Base-by-base conservation (phyloP, 1,140 invertebrate species). In the Zelostemma sp. region DNA sequence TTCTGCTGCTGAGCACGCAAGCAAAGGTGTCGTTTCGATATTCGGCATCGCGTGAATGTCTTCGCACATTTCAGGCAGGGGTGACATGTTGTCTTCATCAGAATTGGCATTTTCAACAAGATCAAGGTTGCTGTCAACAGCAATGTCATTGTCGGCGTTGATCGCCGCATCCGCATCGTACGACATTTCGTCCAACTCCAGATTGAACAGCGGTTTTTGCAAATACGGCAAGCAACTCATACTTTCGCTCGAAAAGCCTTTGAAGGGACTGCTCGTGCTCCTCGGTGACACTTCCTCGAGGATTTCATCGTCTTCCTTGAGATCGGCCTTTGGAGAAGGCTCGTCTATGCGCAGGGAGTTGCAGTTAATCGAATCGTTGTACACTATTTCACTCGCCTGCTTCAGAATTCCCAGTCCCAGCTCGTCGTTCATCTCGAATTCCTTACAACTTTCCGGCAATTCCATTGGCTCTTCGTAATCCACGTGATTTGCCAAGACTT, bases 331-430 rank as follows among this genome's bases (percentile, higher is more conserved):
- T 1, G 69, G 69, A 0, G 69, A 72, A 0, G 65, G 65, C 9
- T 65, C 21, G 6, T 35, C 6, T 1, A 35, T 35, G 1, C 69
- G 51, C 5, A 72, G 50, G 38, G 69, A 68, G n/a, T 72, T 72
- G 11, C 69, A 72, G 19, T 72, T 72, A 6, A 72, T 68, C 15
- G 69, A 58, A 35, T 68, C 69, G 19, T 72, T 57, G 17, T 72
- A 68, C 1, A 68, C 69, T 1, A 72, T 65, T 17, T 72, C 69
- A 9, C 69, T 68, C 0, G 64, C 49, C 6, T 68, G 60, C 0
- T 51, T 66, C 0, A 71, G 54, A 9, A 62, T 60, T 19, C 33
- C 58, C 2, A 67, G 1, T 11, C 33, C 38, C 11, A 15, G 28
- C 9, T 66, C n/a, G 41, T 61, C 67, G 2, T 64, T 51, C 0